Base-by-base conservation (phyloP, 2,888 invertebrate genomes). In the Ochropacha duplaris region DNA sequence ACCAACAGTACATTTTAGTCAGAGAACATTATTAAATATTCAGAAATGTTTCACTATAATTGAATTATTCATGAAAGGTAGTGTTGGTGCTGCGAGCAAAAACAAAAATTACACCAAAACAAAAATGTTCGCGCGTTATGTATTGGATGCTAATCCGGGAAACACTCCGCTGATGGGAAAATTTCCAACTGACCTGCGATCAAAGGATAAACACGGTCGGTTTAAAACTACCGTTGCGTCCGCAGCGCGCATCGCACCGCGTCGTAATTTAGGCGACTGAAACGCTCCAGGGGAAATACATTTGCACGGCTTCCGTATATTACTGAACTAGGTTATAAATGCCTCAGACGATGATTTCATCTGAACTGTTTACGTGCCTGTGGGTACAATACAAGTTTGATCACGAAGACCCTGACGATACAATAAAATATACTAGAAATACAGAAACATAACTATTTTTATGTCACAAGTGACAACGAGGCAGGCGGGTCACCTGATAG, bases 91-190 rank as follows among this genome's bases (percentile, higher is more conserved):
- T 56, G 60, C 58, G 59, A 66, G 64, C 62, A 58, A 62, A 61
- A 66, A 67, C 62, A 64, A 64, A 65, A 62, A 66, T 73, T 64
- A 60, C 64, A 56, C 49, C 26, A 51, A 54, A 54, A 55, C 63
- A 58, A 66, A 68, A 61, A 65, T 58, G 54, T 44, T 57, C 54
- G 64, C 62, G 64, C 62, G 63, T 67, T 67, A 66, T 61, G 66
- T 56, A 67, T 65, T 59, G 65, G 63, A 65, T 61, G 58, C 61
- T 72, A 71, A 71, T 71, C 68, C 68, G 60, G 52, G 57, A 56
- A 62, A 66, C 66, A 58, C 59, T 56, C 59, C 62, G 64, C 54
- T 67, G 72, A 69, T 73, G 72, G 70, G 65, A 70, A 74, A 69
- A 68, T 68, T 74, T 71, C 69, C 69, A 62, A 66, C 60, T 68